phyloP scores from a whole-genome alignment of 2,113 vertebrate species.

The Actinemys pallida region DNA sequence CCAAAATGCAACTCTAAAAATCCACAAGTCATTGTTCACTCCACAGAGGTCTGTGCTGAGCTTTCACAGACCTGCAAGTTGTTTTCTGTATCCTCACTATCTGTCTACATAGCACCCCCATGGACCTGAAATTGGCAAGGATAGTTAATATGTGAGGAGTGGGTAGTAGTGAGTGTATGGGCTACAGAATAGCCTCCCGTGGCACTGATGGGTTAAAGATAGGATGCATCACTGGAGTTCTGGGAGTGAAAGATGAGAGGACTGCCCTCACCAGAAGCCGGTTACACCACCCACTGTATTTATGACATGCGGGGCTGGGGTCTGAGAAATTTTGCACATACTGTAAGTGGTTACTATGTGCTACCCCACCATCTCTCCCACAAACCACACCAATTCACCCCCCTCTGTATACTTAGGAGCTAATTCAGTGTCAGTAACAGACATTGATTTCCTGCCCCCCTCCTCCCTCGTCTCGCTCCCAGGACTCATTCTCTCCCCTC shows the following conservation, averaged over 20 bases:
- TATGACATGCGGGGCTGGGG: rapidly evolving
- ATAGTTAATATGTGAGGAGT: not conserved
- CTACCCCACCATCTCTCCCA: not conserved
- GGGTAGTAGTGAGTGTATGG: not conserved
- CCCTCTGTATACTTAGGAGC: not conserved
- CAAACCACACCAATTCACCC: rapidly evolving
- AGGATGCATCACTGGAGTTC: not conserved
- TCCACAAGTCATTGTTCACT: not conserved
- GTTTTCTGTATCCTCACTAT: not conserved
- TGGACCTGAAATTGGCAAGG: not conserved
- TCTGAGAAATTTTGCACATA: rapidly evolving
- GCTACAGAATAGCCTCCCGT: not conserved
- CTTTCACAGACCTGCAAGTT: not conserved
- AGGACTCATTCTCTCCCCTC: not conserved
- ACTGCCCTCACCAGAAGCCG: not conserved
- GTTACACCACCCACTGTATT: rapidly evolving
- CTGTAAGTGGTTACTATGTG: not conserved
- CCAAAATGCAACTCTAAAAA: not conserved
- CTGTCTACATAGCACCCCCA: not conserved
- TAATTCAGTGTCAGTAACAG: not conserved
- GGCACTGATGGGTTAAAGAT: not conserved
- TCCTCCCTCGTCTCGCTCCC: not conserved
- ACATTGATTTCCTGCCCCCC: not conserved
- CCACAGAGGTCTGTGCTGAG: not conserved
- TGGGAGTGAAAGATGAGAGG: not conserved